phyloP scores from a whole-genome alignment of 2,113 vertebrate species.

The Pagrus major region DNA sequence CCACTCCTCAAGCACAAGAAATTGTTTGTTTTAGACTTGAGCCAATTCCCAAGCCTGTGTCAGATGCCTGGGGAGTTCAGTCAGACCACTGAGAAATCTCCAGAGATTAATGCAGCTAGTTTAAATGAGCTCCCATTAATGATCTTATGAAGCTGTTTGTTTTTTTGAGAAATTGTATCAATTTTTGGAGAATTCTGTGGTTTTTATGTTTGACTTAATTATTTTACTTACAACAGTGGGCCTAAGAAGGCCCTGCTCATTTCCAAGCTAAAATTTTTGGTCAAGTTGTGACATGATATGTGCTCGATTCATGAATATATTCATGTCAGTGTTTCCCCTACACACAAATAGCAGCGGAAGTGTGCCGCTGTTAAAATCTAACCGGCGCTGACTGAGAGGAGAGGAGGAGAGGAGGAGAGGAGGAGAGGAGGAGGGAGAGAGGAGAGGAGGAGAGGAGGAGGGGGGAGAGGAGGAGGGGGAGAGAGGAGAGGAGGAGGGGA shows the following conservation, averaged over 20 bases:
- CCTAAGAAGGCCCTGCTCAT: background rate
- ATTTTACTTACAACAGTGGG: background rate
- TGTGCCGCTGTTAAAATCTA: too few species aligned
- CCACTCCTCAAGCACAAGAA: conserved; percentile 66
- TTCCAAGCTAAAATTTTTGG: background rate
- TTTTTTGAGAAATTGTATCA: background rate
- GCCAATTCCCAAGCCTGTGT: conserved; percentile 45
- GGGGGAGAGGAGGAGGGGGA: too few species aligned
- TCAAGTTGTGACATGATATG: background rate
- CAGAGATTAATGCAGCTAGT: background rate
- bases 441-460: too few species aligned
- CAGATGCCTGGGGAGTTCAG: conserved; percentile 41
- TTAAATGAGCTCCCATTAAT: background rate
- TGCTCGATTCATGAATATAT: too few species aligned
- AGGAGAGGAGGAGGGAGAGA: too few species aligned
- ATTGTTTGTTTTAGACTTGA: conserved; percentile 68
- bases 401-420: too few species aligned
- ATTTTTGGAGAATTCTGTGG: background rate
- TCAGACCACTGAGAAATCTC: conserved; percentile 9
- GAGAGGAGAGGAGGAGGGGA: too few species aligned
- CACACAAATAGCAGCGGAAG: too few species aligned
- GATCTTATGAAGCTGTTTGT: background rate
- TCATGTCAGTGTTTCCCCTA: too few species aligned
- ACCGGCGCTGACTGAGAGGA: too few species aligned
- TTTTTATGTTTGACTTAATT: conserved; percentile 3